Evolutionary conservation across 2,888 invertebrate genomes (phyloP).

Genomic region (Nemoura dubitans): DNA sequence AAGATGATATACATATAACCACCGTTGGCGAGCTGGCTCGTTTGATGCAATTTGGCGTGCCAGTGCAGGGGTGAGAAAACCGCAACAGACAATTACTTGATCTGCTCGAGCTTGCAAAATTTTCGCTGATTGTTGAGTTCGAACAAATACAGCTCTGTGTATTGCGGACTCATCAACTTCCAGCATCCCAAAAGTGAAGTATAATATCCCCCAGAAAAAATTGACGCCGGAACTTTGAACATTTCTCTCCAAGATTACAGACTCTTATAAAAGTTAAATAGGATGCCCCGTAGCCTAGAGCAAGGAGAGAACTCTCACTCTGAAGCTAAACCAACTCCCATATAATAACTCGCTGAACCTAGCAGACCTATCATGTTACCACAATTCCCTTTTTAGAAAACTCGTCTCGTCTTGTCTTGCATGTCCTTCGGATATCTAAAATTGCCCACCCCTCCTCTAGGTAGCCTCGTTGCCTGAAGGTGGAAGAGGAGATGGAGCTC

Average conservation of each 20-base stretch:
- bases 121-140: not conserved
- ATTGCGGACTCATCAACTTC: not conserved
- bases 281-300: not conserved
- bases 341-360: not conserved
- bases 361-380: not conserved
- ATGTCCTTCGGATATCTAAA: not conserved
- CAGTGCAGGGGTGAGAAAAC: not conserved
- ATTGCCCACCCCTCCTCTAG: not conserved
- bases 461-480: not conserved
- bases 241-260: not conserved
- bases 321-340: not conserved
- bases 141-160: not conserved
- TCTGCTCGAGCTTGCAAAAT: not conserved
- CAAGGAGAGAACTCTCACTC: not conserved
- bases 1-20: not conserved
- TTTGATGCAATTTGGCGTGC: not conserved
- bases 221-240: no score
- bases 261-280: not conserved
- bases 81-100: not conserved
- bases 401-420: not conserved
- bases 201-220: not conserved
- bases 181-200: not conserved
- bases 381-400: not conserved
- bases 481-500: not conserved
- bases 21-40: not conserved